A percentile compares a stretch with the other conserved stretches of the same genome.
Evolutionary conservation across 1,140 invertebrate species (phyloP).

Genomic region (Ips typographus): DNA sequence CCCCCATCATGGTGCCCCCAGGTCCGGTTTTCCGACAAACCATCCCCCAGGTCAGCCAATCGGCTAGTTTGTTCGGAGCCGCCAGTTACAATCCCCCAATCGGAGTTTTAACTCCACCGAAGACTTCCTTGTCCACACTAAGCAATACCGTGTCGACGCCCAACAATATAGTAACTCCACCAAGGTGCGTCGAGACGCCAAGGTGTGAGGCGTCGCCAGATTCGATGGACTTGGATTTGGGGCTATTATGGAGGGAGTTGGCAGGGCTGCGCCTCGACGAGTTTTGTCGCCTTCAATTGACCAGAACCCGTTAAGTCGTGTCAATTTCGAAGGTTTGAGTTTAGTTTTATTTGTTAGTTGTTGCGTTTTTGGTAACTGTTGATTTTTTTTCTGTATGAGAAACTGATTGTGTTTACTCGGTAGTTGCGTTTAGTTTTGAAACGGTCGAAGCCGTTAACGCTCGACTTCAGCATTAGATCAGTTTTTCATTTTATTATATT

Average conservation of each 20-base stretch:
- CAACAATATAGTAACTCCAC: background rate
- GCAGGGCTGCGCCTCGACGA: constrained; percentile 51
- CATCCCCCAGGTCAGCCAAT: constrained; percentile 17
- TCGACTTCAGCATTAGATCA: constrained; percentile 5
- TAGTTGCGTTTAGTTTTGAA: background rate
- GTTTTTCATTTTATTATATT: background rate
- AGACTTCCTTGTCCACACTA: background rate
- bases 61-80: constrained; percentile 18
- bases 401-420: constrained; percentile 18
- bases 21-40: constrained; percentile 2
- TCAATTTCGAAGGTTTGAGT: constrained; percentile 6
- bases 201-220: constrained; percentile 38
- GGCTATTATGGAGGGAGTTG: constrained; percentile 51
- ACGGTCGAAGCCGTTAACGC: no score
- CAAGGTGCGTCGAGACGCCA: constrained; percentile 32
- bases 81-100: constrained; percentile 19
- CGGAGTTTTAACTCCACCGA: constrained; percentile 17
- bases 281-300: constrained; percentile 51
- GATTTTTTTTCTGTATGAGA: constrained; percentile 31
- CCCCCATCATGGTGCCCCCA: constrained; percentile 14
- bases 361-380: constrained; percentile 48
- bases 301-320: constrained; percentile 47
- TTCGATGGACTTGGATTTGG: constrained; percentile 48
- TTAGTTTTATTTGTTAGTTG: constrained; percentile 51
- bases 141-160: background rate